A percentile compares a stretch with the other conserved stretches of the same genome.
Evolutionary conservation across 2,797 vertebrate genomes (phyloP).

Genomic region (Garrulus glandarius): DNA sequence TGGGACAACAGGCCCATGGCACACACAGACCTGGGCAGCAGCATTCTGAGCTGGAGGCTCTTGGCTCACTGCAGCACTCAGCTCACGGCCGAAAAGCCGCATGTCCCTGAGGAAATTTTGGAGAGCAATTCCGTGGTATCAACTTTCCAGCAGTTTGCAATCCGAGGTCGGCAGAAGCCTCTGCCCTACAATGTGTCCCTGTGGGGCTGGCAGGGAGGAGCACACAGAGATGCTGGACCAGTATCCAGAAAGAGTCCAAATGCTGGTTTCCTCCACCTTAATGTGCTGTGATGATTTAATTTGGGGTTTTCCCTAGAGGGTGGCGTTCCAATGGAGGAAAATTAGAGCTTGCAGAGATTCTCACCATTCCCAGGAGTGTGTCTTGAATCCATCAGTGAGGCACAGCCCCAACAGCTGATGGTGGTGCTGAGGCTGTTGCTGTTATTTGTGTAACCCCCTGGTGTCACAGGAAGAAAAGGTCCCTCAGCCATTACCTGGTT

Average conservation of each 20-base stretch:
- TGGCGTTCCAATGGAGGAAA: background rate
- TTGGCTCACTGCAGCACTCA: accelerated
- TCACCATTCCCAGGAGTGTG: accelerated
- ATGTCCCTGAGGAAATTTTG: background rate
- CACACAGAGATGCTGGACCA: background rate
- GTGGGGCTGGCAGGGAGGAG: accelerated
- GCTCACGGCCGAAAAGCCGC: accelerated
- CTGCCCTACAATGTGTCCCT: background rate
- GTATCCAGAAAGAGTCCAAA: background rate
- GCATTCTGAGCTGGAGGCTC: background rate
- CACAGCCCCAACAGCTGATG: too few species aligned
- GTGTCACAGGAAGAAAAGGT: background rate
- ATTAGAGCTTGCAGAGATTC: background rate
- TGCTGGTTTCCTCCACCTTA: background rate
- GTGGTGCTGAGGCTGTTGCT: background rate
- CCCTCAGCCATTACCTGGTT: background rate
- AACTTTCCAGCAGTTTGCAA: background rate
- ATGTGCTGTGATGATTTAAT: background rate
- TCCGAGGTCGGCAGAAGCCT: background rate
- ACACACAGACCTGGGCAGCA: accelerated
- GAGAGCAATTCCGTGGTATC: background rate
- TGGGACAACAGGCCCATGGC: accelerated
- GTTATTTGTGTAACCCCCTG: accelerated
- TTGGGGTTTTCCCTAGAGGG: background rate
- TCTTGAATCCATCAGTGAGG: background rate